Conservation (phyloP, 2,113 vertebrate genomes). For the Syngnathoides biaculeatus region DNA sequence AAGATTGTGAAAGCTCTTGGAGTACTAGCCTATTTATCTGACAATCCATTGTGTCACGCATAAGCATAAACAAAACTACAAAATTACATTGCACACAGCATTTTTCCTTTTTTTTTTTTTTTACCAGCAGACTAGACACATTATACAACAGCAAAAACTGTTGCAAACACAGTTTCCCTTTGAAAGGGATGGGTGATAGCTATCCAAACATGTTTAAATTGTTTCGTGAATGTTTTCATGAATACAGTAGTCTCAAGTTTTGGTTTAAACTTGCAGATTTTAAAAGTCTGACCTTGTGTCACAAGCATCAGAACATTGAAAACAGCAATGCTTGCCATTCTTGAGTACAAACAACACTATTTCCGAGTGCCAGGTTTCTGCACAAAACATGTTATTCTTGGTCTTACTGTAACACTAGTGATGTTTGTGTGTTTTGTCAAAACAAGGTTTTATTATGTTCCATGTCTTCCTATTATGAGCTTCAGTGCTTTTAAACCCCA, state of each 20-base stretch:
- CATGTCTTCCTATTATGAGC: slow-evolving; percentile 9
- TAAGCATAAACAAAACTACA: neutral
- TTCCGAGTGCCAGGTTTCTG: neutral
- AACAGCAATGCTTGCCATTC: neutral
- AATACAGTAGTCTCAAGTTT: neutral
- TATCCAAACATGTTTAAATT: neutral
- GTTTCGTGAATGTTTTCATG: neutral
- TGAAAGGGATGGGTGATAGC: neutral
- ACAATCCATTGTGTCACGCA: neutral
- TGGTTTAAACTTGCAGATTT: neutral
- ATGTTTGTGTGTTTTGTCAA: slow-evolving; percentile 3
- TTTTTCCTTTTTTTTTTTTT: neutral
- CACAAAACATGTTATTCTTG: neutral
- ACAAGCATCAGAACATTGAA: neutral
- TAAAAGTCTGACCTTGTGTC: neutral
- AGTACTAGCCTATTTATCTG: neutral
- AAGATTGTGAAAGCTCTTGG: neutral
- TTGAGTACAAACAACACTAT: neutral
- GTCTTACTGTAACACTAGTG: neutral
- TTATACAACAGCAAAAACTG: neutral
- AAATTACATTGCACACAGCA: neutral
- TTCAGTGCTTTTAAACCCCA: neutral
- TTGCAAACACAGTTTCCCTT: neutral
- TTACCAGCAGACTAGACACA: neutral
- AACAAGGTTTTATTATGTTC: neutral